Evolutionary conservation across 2,888 invertebrate species (phyloP).

Genomic region (Zaprionus lineosus): DNA sequence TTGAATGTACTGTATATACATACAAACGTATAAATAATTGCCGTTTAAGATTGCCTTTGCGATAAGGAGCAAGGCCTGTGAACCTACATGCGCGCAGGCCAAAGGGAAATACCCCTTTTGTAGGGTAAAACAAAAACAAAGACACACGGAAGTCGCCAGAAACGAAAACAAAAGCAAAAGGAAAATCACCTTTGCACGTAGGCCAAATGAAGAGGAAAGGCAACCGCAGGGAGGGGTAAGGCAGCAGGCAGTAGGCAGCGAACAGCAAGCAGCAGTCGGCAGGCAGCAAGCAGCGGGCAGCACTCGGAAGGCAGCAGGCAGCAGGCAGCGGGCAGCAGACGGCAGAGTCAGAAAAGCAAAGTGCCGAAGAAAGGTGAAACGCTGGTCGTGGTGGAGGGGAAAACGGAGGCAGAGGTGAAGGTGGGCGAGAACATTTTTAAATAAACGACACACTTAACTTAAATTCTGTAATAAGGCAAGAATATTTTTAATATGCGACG

Average conservation of each 20-base stretch:
- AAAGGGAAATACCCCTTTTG: no score
- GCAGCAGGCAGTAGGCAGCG: no score
- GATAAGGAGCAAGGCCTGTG: no score
- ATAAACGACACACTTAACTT: constrained; percentile 58
- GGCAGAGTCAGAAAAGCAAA: background rate
- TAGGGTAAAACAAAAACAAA: constrained; percentile 16
- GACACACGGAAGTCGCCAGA: constrained; percentile 43
- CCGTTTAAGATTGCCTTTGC: no score
- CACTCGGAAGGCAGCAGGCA: background rate
- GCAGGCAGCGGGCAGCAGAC: background rate
- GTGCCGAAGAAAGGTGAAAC: background rate
- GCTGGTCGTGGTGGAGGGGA: background rate
- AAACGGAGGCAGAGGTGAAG: background rate
- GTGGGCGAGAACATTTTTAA: constrained; percentile 40
- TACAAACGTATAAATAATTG: no score
- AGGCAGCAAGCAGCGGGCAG: background rate
- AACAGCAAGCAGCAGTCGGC: background rate
- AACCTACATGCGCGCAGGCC: no score
- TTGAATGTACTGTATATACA: no score
- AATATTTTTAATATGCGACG: constrained; percentile 46
- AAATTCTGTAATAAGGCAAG: constrained; percentile 65
- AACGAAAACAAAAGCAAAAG: constrained; percentile 22
- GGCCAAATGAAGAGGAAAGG: no score
- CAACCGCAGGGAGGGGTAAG: no score
- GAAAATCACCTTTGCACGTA: no score